Evolutionary conservation across 2,888 invertebrate species (phyloP).

Genomic region (Harpagoxenus sublaevis): DNA sequence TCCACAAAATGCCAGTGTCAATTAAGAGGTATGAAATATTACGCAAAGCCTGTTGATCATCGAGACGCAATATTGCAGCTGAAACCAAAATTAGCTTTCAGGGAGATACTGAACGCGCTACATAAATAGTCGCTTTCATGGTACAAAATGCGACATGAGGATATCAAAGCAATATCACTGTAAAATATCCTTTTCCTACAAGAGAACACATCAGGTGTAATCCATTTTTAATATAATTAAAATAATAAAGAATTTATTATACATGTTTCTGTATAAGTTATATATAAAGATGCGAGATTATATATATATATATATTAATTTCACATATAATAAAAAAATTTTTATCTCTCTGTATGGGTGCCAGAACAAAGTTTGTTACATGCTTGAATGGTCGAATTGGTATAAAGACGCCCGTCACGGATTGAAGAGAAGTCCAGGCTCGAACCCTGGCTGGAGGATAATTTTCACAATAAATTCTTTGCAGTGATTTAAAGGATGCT

Average conservation of each 20-base stretch:
- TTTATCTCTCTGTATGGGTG: not conserved
- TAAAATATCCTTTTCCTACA: not conserved
- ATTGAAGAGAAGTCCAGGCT: not conserved
- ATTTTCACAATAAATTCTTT: too few species aligned
- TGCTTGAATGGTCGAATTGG: not conserved
- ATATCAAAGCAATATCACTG: conserved; percentile 25
- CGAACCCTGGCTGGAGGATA: not conserved
- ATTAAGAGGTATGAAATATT: conserved; percentile 34
- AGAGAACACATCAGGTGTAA: not conserved
- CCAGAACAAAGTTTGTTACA: not conserved
- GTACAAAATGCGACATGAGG: conserved; percentile 29
- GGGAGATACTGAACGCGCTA: conserved; percentile 27
- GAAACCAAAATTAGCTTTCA: conserved; percentile 54
- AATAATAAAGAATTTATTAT: not conserved
- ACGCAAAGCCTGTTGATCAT: conserved; percentile 34
- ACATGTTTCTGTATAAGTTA: not conserved
- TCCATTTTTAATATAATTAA: not conserved
- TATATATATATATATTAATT: too few species aligned
- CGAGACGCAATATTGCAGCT: conserved; percentile 52
- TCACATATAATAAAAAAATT: not conserved
- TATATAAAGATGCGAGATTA: not conserved
- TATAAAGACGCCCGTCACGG: not conserved
- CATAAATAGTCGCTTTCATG: conserved; percentile 51
- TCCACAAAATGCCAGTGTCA: conserved; percentile 4
- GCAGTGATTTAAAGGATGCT: too few species aligned